These are phyloP conservation scores for Albula glossodonta DNA, from an alignment of 2,113 vertebrate species.

Conservation along the genomic window DNA sequence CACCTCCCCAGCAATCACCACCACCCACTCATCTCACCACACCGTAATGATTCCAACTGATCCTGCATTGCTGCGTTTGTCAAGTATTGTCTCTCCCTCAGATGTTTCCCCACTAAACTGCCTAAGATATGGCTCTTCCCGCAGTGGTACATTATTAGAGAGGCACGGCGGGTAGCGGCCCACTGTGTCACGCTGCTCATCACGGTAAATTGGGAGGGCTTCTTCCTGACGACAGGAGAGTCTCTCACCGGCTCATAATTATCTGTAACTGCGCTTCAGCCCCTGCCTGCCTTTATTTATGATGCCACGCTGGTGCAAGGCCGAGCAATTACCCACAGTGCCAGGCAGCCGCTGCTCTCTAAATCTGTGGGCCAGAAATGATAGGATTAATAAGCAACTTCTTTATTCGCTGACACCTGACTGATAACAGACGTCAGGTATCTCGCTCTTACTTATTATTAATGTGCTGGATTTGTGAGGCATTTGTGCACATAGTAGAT, in stretches of 20 bases:
- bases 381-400: background rate
- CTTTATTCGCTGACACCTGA: background rate
- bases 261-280: conserved; percentile 10
- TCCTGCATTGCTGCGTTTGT: too few species aligned
- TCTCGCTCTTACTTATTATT: background rate
- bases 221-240: conserved; percentile 1
- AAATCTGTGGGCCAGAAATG: background rate
- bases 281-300: background rate
- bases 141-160: background rate
- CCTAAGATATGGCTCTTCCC: background rate
- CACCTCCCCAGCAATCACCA: too few species aligned
- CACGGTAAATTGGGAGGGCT: conserved; percentile 19
- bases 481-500: background rate
- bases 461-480: background rate
- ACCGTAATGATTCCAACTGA: too few species aligned
- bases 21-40: too few species aligned
- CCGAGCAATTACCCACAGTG: background rate
- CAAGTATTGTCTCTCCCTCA: background rate
- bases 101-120: background rate
- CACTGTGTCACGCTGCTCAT: background rate
- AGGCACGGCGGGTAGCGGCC: background rate
- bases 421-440: background rate
- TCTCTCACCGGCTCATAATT: conserved; percentile 8
- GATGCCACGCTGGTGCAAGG: background rate
- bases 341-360: background rate